These are phyloP conservation scores for Gonatopus flavifemur DNA, from an alignment of 1,140 invertebrate species.

Conservation along the genomic window DNA sequence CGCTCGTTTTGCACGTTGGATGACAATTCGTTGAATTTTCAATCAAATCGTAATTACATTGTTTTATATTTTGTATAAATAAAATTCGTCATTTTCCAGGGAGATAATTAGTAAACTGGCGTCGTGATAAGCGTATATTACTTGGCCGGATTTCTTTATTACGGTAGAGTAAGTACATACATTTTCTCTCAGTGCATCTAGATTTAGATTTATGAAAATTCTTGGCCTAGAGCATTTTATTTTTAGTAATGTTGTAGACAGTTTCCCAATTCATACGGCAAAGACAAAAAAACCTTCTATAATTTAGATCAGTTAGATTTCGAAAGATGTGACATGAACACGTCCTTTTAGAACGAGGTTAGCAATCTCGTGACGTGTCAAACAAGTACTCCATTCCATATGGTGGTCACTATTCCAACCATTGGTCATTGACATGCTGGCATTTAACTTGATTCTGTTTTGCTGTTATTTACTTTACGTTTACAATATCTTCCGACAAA, in stretches of 20 bases:
- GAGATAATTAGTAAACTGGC: slow-evolving; percentile 50
- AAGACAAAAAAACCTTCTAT: too few species aligned
- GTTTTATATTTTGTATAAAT: slow-evolving; percentile 16
- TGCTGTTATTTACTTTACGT: slow-evolving; percentile 16
- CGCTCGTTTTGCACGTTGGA: slow-evolving; percentile 17
- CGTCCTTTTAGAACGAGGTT: slow-evolving; percentile 36
- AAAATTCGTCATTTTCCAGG: slow-evolving; percentile 45
- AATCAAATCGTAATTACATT: slow-evolving; percentile 31
- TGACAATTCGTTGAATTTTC: slow-evolving; percentile 21
- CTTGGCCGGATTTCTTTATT: slow-evolving; percentile 47
- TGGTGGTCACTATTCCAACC: slow-evolving; percentile 46
- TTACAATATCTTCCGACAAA: too few species aligned
- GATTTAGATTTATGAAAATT: too few species aligned
- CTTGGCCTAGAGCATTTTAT: too few species aligned
- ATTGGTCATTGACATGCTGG: slow-evolving; percentile 51
- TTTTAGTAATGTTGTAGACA: not conserved
- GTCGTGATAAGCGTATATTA: slow-evolving; percentile 45
- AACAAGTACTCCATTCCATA: slow-evolving; percentile 55
- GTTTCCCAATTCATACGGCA: too few species aligned
- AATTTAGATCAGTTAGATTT: not conserved
- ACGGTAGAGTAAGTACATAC: slow-evolving; percentile 52
- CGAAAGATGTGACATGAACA: slow-evolving; percentile 2
- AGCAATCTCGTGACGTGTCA: slow-evolving; percentile 56
- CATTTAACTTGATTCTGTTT: slow-evolving; percentile 28
- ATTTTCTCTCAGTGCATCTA: too few species aligned